Conservation (phyloP, 2,797 vertebrate genomes). For the Oryzias dopingdopingensis region DNA sequence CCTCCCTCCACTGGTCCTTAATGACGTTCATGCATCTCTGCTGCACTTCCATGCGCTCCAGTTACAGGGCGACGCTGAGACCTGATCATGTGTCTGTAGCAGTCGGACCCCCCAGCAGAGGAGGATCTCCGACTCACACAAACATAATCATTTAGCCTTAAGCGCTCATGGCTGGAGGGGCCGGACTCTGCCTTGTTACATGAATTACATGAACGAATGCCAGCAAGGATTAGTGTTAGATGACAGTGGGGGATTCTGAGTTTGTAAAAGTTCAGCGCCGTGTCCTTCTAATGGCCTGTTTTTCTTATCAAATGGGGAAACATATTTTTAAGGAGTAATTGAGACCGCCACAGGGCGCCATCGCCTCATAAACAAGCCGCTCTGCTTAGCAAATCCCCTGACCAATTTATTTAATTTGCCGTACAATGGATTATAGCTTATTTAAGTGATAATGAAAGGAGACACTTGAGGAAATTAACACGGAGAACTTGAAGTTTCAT, state of each 20-base stretch:
- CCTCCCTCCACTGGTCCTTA: constrained; percentile 45
- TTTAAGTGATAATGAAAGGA: constrained; percentile 61
- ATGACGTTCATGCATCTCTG: constrained; percentile 57
- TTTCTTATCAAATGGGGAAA: constrained; percentile 77
- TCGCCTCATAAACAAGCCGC: constrained; percentile 65
- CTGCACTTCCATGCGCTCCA: constrained; percentile 36
- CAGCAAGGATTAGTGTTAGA: constrained; percentile 59
- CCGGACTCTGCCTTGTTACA: constrained; percentile 61
- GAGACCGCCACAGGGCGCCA: constrained; percentile 64
- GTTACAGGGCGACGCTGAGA: constrained; percentile 41
- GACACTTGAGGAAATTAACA: constrained; percentile 59
- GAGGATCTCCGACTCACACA: constrained; percentile 48
- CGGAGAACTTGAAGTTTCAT: constrained; percentile 39
- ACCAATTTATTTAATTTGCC: constrained; percentile 71
- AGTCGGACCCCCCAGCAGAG: constrained; percentile 42
- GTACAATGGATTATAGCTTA: constrained; percentile 66
- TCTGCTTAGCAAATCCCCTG: constrained; percentile 55
- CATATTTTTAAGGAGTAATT: constrained; percentile 73
- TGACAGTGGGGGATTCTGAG: constrained; percentile 16
- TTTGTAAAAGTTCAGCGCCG: constrained; percentile 20
- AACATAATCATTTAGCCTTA: constrained; percentile 65
- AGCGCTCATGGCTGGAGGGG: constrained; percentile 69
- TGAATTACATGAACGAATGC: constrained; percentile 52
- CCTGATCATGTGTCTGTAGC: constrained; percentile 63
- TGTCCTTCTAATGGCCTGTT: constrained; percentile 55